A percentile compares a stretch with the other conserved stretches of the same genome.
Evolutionary conservation across 2,888 invertebrate species (phyloP).

Genomic region (Hirudinaria manillensis): DNA sequence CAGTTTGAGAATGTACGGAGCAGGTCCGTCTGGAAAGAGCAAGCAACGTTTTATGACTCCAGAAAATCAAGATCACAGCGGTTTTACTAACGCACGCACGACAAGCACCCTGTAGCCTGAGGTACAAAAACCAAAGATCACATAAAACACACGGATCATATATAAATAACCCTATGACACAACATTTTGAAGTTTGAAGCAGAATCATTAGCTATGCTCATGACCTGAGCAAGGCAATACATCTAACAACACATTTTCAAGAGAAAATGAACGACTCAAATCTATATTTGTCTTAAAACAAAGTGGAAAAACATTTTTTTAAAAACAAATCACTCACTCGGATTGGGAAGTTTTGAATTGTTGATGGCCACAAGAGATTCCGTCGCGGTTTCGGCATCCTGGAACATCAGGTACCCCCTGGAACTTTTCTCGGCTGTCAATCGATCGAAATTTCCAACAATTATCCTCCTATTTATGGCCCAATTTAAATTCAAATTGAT

Average conservation of each 20-base stretch:
- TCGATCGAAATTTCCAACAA: neutral
- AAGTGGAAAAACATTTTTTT: too few species aligned
- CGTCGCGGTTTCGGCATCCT: constrained; percentile 19
- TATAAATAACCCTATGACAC: neutral
- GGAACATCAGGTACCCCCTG: constrained; percentile 29
- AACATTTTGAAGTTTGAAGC: neutral
- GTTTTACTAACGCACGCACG: too few species aligned
- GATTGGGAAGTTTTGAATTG: constrained; percentile 34
- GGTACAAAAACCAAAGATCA: too few species aligned
- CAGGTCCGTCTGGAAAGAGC: constrained; percentile 23
- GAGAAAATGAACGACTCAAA: too few species aligned
- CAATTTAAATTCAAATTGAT: too few species aligned
- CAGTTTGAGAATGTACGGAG: constrained; percentile 30
- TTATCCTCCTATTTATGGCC: neutral
- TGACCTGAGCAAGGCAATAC: too few species aligned
- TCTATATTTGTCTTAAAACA: too few species aligned
- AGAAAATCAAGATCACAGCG: too few species aligned
- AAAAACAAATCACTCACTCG: constrained; percentile 6
- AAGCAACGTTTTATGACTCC: neutral
- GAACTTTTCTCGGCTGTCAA: constrained; percentile 31
- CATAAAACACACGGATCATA: too few species aligned
- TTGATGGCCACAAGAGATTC: constrained; percentile 30
- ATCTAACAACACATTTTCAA: too few species aligned
- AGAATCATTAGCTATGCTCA: neutral
- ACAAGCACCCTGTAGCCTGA: too few species aligned